Conservation (phyloP, 1,140 invertebrate genomes). For the Drosophila sp. region DNA sequence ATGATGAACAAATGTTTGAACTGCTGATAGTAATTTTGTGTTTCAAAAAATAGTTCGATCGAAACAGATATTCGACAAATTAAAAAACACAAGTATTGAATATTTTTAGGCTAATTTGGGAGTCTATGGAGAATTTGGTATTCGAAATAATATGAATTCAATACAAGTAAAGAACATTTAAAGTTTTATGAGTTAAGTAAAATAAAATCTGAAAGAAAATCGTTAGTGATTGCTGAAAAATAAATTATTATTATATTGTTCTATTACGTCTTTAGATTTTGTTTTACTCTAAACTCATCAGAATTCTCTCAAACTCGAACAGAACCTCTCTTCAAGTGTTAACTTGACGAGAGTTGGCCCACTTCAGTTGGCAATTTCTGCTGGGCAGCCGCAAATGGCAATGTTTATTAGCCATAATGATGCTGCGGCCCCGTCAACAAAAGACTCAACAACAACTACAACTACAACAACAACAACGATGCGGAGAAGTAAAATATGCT, state of each 20-base stretch:
- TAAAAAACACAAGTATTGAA: too few relatives aligned
- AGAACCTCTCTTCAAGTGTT: constrained; percentile 20
- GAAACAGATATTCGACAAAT: background rate
- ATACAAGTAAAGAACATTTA: too few relatives aligned
- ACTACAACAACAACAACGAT: constrained; percentile 19
- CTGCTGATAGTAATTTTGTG: constrained; percentile 26
- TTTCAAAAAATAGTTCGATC: background rate
- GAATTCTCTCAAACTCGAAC: background rate
- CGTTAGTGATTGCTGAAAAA: too few relatives aligned
- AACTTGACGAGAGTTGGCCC: constrained; percentile 43
- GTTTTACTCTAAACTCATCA: background rate
- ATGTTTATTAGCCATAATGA: constrained; percentile 83
- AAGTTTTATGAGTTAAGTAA: too few relatives aligned
- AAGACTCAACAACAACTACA: constrained; percentile 38
- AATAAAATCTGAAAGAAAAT: too few relatives aligned
- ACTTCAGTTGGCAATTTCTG: constrained; percentile 33
- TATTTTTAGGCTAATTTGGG: too few relatives aligned
- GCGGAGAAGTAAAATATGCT: constrained; percentile 62
- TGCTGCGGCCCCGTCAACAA: constrained; percentile 71
- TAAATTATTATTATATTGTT: too few relatives aligned
- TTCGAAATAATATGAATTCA: too few relatives aligned
- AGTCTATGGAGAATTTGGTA: too few relatives aligned
- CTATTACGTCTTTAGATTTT: background rate
- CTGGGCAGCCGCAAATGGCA: constrained; percentile 74
- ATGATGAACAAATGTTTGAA: constrained; percentile 41